phyloP scores from a whole-genome alignment of 2,888 invertebrate species.

The Plusia festucae region DNA sequence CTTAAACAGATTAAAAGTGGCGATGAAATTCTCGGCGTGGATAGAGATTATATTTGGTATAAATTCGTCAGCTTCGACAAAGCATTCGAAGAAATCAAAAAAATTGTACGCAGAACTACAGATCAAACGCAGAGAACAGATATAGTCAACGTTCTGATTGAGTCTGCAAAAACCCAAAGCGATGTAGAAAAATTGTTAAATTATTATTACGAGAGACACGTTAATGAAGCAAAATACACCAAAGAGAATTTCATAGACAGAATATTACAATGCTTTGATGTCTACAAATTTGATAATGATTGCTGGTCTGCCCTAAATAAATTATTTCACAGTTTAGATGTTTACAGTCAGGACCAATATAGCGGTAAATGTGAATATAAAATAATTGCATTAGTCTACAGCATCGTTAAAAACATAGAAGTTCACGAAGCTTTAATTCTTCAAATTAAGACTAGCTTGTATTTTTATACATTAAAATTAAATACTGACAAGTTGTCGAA shows the following conservation, averaged over 20 bases:
- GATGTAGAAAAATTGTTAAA: conserved; percentile 66
- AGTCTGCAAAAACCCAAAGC: conserved; percentile 63
- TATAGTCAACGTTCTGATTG: conserved; percentile 63
- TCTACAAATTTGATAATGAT: conserved; percentile 67
- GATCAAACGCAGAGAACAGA: conserved; percentile 60
- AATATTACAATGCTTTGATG: conserved; percentile 61
- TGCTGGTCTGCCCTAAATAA: conserved; percentile 73
- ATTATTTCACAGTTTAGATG: conserved; percentile 67
- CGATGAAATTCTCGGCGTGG: conserved; percentile 63
- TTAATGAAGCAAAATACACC: conserved; percentile 64
- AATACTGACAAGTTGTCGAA: conserved; percentile 25
- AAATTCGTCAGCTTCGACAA: conserved; percentile 69
- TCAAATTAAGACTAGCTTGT: conserved; percentile 33
- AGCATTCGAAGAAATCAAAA: conserved; percentile 68
- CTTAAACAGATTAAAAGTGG: conserved; percentile 65
- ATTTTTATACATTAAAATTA: conserved; percentile 34
- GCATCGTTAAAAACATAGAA: conserved; percentile 64
- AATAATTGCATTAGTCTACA: conserved; percentile 64
- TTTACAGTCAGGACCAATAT: conserved; percentile 57
- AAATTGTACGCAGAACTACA: conserved; percentile 59
- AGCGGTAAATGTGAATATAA: conserved; percentile 54
- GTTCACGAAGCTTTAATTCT: conserved; percentile 55
- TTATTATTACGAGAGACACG: conserved; percentile 73
- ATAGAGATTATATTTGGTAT: conserved; percentile 70
- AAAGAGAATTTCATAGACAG: conserved; percentile 67